Conservation (phyloP, 64 coral and sea anemone species). For the Pocillopora verrucosa region DNA sequence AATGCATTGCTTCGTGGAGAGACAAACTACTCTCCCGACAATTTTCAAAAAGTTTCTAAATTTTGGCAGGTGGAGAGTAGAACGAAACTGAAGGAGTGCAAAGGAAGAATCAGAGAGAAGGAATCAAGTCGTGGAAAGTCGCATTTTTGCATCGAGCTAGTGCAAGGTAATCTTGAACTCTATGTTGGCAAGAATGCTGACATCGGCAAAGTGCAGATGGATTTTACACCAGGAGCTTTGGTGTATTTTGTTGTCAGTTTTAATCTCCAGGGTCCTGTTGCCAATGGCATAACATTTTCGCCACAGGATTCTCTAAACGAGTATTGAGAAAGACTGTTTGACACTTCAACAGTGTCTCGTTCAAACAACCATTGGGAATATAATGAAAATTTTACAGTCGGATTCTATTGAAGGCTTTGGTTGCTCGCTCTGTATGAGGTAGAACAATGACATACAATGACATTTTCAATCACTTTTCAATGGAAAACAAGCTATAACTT, state of each 20-base stretch:
- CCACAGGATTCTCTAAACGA: conserved; percentile 27
- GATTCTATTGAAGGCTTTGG: too few relatives aligned
- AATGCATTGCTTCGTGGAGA: conserved; percentile 45
- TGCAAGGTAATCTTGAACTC: conserved; percentile 75
- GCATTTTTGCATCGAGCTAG: conserved; percentile 59
- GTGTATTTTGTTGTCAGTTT: conserved; percentile 96
- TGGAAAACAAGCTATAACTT: too few relatives aligned
- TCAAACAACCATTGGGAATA: too few relatives aligned
- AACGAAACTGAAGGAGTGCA: conserved; percentile 72
- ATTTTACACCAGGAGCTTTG: conserved; percentile 72
- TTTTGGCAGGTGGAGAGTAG: conserved; percentile 72
- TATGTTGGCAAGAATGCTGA: conserved; percentile 80
- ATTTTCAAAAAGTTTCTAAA: conserved; percentile 24
- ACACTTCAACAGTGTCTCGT: background rate
- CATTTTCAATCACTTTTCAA: too few relatives aligned
- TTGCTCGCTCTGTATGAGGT: too few relatives aligned
- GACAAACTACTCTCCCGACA: conserved; percentile 18
- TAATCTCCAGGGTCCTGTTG: conserved; percentile 72
- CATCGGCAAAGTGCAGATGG: conserved; percentile 56
- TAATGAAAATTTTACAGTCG: too few relatives aligned
- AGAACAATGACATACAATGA: too few relatives aligned
- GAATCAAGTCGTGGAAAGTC: background rate
- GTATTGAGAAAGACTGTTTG: background rate
- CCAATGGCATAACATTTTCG: conserved; percentile 82
- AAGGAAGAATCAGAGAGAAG: conserved; percentile 71